Conservation (phyloP, 2,888 invertebrate genomes). For the Pecten maximus region DNA sequence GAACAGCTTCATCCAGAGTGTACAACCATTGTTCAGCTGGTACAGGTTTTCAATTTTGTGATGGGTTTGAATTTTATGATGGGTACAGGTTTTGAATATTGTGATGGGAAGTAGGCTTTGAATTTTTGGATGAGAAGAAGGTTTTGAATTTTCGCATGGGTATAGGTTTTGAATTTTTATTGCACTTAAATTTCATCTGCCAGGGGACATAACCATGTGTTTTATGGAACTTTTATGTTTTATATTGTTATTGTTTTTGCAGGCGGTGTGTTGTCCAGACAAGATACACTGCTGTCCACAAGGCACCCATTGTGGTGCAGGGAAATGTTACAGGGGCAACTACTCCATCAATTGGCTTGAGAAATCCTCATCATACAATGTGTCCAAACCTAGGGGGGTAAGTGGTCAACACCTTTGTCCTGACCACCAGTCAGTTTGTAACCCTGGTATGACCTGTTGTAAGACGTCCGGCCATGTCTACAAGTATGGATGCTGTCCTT, state of each 20-base stretch:
- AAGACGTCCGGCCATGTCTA: slow-evolving; percentile 56
- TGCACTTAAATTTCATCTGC: no score
- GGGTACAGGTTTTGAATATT: no score
- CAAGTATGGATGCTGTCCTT: slow-evolving; percentile 68
- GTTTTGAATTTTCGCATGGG: no score
- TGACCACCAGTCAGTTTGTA: slow-evolving; percentile 61
- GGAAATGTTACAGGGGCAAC: slow-evolving; percentile 40
- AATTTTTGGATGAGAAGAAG: no score
- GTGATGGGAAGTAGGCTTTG: no score
- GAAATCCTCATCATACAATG: not conserved
- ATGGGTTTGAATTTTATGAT: no score
- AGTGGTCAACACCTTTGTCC: slow-evolving; percentile 43
- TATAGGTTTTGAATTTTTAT: no score
- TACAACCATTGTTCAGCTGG: no score
- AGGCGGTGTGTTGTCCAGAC: slow-evolving; percentile 71
- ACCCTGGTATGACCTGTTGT: slow-evolving; percentile 68
- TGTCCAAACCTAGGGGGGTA: not conserved
- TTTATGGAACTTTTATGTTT: no score
- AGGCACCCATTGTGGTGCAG: slow-evolving; percentile 51
- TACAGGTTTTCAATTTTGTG: no score
- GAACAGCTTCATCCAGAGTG: no score
- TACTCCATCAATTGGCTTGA: slow-evolving; percentile 42
- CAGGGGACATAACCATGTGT: no score
- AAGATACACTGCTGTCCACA: slow-evolving; percentile 70
- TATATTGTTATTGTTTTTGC: not conserved